Conservation (phyloP, 2,888 invertebrate species). For the Neoscelio sp. region DNA sequence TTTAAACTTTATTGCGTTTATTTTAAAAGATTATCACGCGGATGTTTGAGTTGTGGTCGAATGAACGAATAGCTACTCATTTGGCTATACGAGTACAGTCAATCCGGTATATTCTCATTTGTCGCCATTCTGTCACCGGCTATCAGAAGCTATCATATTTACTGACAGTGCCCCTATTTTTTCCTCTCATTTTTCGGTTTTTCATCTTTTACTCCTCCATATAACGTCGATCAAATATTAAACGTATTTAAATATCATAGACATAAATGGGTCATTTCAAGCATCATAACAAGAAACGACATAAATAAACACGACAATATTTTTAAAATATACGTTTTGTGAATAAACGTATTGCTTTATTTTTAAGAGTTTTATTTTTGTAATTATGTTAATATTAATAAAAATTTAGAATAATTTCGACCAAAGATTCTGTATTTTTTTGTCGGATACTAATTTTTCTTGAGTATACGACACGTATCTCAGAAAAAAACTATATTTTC, state of each 20-base stretch:
- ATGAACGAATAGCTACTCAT: conserved; percentile 45
- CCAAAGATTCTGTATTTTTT: too few species aligned
- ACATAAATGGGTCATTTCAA: conserved; percentile 29
- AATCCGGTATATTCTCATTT: conserved; percentile 54
- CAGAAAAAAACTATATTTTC: too few species aligned
- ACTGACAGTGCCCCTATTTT: conserved; percentile 44
- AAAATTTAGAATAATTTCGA: too few species aligned
- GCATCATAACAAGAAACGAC: conserved; percentile 1
- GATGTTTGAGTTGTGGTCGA: conserved; percentile 29
- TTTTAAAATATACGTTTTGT: neutral
- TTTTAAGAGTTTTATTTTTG: too few species aligned
- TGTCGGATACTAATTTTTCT: too few species aligned
- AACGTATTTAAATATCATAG: conserved; percentile 39
- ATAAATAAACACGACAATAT: neutral
- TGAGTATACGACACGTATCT: too few species aligned
- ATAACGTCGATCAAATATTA: conserved; percentile 46
- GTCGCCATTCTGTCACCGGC: conserved; percentile 54
- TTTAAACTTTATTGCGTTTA: conserved; percentile 7
- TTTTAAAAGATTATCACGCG: conserved; percentile 39
- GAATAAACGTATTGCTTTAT: too few species aligned
- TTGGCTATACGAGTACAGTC: conserved; percentile 43
- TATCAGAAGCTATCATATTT: conserved; percentile 50
- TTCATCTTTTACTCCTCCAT: conserved; percentile 18
- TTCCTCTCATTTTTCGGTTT: conserved; percentile 19
- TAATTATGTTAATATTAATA: too few species aligned